phyloP scores from a whole-genome alignment of 2,113 vertebrate species.

The Toxotes chatareus region DNA sequence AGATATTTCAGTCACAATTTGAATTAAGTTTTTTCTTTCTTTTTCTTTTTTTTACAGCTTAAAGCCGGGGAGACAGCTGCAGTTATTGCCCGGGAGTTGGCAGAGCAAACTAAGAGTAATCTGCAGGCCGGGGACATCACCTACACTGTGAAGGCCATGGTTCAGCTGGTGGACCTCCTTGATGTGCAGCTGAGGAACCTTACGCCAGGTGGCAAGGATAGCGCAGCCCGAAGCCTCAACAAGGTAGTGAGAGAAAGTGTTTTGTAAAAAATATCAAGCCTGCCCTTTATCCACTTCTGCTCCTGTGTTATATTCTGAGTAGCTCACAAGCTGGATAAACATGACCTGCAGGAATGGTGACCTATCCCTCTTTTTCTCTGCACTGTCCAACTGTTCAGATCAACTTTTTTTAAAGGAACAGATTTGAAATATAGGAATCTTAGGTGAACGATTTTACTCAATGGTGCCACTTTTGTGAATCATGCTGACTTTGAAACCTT shows the following conservation, averaged over 20 bases:
- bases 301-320: not conserved
- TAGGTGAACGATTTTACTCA: not conserved
- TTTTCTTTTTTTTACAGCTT: constrained; percentile 80
- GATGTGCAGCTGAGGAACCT: constrained; percentile 96
- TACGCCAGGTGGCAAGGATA: constrained; percentile 97
- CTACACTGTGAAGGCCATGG: constrained; percentile 93
- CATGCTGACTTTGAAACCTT: constrained; percentile 3
- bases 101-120: constrained; percentile 93
- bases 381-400: not conserved
- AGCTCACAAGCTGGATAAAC: constrained; percentile 6
- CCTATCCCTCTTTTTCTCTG: not conserved
- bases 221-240: constrained; percentile 96
- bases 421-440: not conserved
- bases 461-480: not conserved
- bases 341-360: constrained; percentile 8
- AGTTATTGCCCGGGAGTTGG: constrained; percentile 94
- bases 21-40: not conserved
- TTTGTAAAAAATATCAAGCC: not conserved
- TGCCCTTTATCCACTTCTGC: not conserved
- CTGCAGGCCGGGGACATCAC: constrained; percentile 94
- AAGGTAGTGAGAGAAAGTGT: constrained; percentile 86
- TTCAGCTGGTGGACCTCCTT: constrained; percentile 94
- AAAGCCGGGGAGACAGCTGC: constrained; percentile 94
- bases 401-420: not conserved
- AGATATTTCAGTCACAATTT: not conserved